Percentiles rank a stretch among this genome's conserved stretches.
These are phyloP conservation scores for Drosophila pandora DNA, from an alignment of 1,140 invertebrate species.

Conservation along the genomic window DNA sequence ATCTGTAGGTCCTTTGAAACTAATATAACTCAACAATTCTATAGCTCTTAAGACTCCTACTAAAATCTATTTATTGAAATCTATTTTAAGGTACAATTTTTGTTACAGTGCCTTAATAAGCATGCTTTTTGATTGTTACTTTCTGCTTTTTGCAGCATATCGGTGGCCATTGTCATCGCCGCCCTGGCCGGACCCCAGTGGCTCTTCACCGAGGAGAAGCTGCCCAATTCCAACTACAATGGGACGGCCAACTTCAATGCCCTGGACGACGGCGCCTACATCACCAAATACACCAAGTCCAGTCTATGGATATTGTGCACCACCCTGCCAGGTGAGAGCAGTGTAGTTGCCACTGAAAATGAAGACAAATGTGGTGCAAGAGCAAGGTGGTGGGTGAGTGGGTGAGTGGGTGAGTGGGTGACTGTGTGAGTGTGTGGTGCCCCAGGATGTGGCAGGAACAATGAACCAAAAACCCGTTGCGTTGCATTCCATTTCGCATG, in stretches of 20 bases:
- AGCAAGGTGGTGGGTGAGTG: not conserved
- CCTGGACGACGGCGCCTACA: constrained; percentile 76
- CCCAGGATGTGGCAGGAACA: not conserved
- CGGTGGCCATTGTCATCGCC: constrained; percentile 81
- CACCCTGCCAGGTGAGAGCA: constrained; percentile 70
- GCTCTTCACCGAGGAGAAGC: constrained; percentile 82
- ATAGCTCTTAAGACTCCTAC: too few relatives aligned
- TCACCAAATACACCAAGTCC: constrained; percentile 81
- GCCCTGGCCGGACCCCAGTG: constrained; percentile 81
- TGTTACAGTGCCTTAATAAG: not conserved
- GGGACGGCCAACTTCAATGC: constrained; percentile 81
- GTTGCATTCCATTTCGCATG: not conserved
- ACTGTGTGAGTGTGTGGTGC: not conserved
- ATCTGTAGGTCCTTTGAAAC: too few relatives aligned
- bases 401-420: not conserved
- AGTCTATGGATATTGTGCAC: constrained; percentile 82
- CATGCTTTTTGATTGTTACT: not conserved
- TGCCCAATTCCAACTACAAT: constrained; percentile 78
- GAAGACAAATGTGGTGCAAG: constrained; percentile 9
- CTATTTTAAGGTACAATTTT: not conserved
- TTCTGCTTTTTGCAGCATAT: constrained; percentile 60
- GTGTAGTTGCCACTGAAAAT: constrained; percentile 1
- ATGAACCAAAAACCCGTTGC: constrained; percentile 6
- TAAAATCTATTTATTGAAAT: too few relatives aligned
- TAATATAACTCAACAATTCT: too few relatives aligned